Base-by-base conservation (phyloP, 2,888 invertebrate species). In the Flexamia atlantica region DNA sequence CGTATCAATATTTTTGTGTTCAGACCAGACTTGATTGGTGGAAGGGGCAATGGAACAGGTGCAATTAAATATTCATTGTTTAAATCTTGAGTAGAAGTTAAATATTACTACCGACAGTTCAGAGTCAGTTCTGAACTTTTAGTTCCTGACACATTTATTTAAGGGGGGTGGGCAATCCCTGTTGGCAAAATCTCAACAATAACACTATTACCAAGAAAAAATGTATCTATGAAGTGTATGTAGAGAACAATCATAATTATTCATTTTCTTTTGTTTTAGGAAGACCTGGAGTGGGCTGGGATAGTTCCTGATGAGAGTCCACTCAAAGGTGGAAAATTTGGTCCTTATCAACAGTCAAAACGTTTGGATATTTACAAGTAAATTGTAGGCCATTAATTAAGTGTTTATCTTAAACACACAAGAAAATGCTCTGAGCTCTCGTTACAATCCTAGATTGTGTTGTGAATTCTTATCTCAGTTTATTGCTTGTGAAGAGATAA, bases 231-330 rank as follows among this genome's bases (percentile, higher is more conserved):
- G n/a, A n/a, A n/a, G n/a, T n/a, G n/a, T n/a, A n/a, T n/a, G n/a
- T n/a, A n/a, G n/a, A n/a, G n/a, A n/a, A n/a, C n/a, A n/a, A n/a
- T n/a, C n/a, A n/a, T n/a, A n/a, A n/a, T n/a, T n/a, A n/a, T n/a
- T n/a, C n/a, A 10, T 50, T 50, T 7, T 50, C 2, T n/a, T 3
- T 50, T 50, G 12, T 50, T 50, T 32, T 30, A 94, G 84, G 92
- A 93, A 20, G 96, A 97, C 89, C 91, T 99, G 76, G 90, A 93
- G 70, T 98, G 99, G 98, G 93, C 95, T 1, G 97, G 97, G 28
- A 93, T 99, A 50, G 90, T 93, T 86, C 95, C 95, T 42, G 94
- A 97, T 89, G 99, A 99, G 91, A 97, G 98, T 25, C 98, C 98
- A 0, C 90, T 90, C 0, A 86, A 87, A 28, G 94, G 94, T 1